Evolutionary conservation across 2,797 vertebrate species (phyloP), one percentile per base, ranked within the genome.

Genomic region (Danionella dracula): DNA sequence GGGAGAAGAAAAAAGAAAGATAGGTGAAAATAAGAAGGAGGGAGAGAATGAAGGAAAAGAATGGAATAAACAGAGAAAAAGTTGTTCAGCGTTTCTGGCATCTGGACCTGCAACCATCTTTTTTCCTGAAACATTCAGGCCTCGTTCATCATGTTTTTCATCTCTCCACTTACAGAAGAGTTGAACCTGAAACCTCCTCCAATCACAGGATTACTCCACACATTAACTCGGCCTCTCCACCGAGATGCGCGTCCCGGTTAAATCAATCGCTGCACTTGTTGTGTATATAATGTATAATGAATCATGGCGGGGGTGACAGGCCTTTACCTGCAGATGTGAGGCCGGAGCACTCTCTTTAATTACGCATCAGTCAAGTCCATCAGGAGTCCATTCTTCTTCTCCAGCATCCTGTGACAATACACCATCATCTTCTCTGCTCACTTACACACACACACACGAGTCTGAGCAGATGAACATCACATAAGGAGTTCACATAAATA

Each of bases 261-360:
- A 20, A 46, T 38, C 10, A 46, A 29, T 45, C n/a, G n/a, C 27
- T 46, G 38, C n/a, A 65, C 1, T 1, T 45, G 40, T 29, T 20
- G 12, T 38, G 42, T 38, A 20, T 48, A 27, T 29, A 16, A 54
- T 46, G 13, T 19, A 48, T 55, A 27, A 48, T 38, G 37, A 37
- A 45, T 16, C 40, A 1, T 27, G 62, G 12, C 62, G 44, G 2
- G 4, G 0, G 20, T 46, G 62, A 11, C 62, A 37, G 20, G 1
- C 5, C 49, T 54, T 27, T 6, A 41, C 8, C 38, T 54, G 17
- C 49, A 44, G 42, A 54, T 16, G 40, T 27, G 19, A 45, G 51
- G 34, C 20, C 23, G 19, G 27, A 38, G 5, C 50, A 46, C 62
- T 65, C 15, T 27, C 9, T 45, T 55, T 65, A 65, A 65, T 46